Evolutionary conservation across 2,113 vertebrate species (phyloP).

Genomic region (Ctenomys sociabilis): DNA sequence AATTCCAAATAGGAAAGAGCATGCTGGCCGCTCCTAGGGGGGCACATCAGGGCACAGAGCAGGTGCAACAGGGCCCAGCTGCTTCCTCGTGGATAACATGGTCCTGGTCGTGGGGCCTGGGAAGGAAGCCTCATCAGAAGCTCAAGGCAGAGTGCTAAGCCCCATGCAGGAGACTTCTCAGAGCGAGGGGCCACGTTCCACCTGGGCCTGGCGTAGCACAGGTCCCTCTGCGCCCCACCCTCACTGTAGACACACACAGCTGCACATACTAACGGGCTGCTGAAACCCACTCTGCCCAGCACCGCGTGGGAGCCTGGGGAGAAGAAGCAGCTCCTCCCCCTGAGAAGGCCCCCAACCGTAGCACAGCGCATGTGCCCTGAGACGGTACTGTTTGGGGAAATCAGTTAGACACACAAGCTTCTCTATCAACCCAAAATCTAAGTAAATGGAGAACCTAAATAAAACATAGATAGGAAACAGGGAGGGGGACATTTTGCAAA

Average conservation of each 20-base stretch:
- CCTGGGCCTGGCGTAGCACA: neutral
- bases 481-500: neutral
- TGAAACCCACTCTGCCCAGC: neutral
- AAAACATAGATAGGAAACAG: neutral
- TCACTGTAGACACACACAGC: neutral
- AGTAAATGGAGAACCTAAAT: neutral
- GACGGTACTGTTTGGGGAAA: neutral
- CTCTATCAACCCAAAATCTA: too few species aligned
- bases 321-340: neutral
- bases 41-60: neutral
- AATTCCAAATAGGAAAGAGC: too few species aligned
- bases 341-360: neutral
- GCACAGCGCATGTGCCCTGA: neutral
- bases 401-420: neutral
- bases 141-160: neutral
- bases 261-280: too few species aligned
- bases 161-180: accelerated
- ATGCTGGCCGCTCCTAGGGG: too few species aligned
- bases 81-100: neutral
- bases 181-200: too few species aligned
- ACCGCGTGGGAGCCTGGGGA: neutral
- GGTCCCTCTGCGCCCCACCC: neutral
- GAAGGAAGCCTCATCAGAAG: neutral
- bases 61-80: neutral
- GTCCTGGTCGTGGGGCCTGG: neutral